Percentiles rank a stretch among this genome's conserved stretches.
Conservation (phyloP, 2,113 vertebrate species). For the Gracilinanus agilis region DNA sequence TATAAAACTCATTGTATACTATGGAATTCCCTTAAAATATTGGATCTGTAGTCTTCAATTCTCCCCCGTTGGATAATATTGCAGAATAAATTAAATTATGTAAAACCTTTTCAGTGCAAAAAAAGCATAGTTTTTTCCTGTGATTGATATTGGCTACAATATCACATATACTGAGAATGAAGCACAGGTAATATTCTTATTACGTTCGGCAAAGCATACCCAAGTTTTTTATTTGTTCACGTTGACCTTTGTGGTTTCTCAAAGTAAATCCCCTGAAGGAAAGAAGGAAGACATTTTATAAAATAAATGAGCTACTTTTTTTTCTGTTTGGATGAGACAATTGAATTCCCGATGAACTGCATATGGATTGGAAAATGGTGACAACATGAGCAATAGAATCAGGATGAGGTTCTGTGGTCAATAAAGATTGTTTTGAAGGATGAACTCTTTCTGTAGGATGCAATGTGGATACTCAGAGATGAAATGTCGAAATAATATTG, state of each 20-base stretch:
- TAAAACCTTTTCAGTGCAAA: background rate
- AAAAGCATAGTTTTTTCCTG: background rate
- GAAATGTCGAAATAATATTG: slow-evolving; percentile 18
- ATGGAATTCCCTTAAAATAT: background rate
- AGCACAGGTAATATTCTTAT: background rate
- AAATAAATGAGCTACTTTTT: background rate
- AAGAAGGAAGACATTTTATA: slow-evolving; percentile 5
- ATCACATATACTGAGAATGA: background rate
- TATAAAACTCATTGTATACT: slow-evolving; percentile 10
- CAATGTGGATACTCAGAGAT: background rate
- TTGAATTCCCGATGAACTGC: background rate
- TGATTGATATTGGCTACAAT: background rate
- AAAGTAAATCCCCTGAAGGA: slow-evolving; percentile 16
- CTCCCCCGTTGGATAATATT: slow-evolving; percentile 21
- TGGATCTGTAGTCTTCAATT: background rate
- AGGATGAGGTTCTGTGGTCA: background rate
- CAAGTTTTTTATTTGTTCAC: slow-evolving; percentile 1
- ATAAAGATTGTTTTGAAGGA: slow-evolving; percentile 5
- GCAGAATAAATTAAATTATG: background rate
- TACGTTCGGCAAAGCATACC: background rate
- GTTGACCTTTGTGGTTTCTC: background rate
- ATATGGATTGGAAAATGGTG: background rate
- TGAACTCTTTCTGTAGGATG: background rate
- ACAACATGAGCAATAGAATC: background rate
- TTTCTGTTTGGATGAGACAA: background rate